Percentiles rank a stretch among this genome's conserved stretches.
phyloP scores from a whole-genome alignment of 2,113 vertebrate genomes.

The Corythaeola cristata region DNA sequence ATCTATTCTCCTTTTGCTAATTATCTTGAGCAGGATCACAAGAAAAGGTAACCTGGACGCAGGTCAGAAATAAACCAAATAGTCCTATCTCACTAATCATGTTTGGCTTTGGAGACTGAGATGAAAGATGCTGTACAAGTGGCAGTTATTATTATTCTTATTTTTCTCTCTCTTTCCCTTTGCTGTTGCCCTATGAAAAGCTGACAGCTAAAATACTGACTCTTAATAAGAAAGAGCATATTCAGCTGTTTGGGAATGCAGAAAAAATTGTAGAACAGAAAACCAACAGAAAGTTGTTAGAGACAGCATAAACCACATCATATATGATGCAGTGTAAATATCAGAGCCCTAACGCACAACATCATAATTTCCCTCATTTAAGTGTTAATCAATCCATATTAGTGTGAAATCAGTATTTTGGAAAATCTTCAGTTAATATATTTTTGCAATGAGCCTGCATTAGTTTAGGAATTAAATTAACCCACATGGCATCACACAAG shows the following conservation, averaged over 20 bases:
- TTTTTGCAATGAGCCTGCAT: not conserved
- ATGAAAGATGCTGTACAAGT: not conserved
- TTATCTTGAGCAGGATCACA: not conserved
- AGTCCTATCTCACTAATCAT: not conserved
- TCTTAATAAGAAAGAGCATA: not conserved
- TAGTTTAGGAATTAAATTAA: not conserved
- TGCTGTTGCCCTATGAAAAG: not conserved
- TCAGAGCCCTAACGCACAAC: not conserved
- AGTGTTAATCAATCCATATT: not conserved
- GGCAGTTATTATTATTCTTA: not conserved
- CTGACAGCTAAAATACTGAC: conserved; percentile 1
- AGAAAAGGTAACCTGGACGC: not conserved
- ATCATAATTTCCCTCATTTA: not conserved
- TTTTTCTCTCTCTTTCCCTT: not conserved
- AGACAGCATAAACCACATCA: not conserved
- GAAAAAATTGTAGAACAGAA: not conserved
- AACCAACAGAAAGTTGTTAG: not conserved
- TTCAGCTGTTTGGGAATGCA: not conserved
- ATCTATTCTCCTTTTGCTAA: not conserved
- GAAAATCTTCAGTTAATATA: not conserved
- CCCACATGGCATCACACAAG: not conserved
- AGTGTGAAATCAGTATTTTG: not conserved
- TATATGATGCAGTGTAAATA: not conserved
- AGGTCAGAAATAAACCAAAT: not conserved
- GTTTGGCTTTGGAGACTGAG: not conserved